A percentile compares a stretch with the other conserved stretches of the same genome.
Conservation (phyloP, 2,888 invertebrate species). For the Cybosia mesomella region DNA sequence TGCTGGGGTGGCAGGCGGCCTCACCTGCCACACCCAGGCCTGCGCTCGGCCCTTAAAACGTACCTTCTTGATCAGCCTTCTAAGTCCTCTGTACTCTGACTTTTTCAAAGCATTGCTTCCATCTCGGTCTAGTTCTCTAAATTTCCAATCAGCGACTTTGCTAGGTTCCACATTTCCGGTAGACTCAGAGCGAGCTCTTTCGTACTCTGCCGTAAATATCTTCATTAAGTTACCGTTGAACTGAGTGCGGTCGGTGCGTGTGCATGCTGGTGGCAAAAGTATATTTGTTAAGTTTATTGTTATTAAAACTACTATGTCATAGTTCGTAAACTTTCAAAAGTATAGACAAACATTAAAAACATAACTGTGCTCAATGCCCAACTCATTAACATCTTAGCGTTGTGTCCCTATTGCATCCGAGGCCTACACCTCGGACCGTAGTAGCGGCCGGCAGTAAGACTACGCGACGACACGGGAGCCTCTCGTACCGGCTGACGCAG, state of each 20-base stretch:
- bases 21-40: no score
- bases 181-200: slow-evolving; percentile 73
- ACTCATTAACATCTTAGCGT: no score
- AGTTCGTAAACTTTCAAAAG: no score
- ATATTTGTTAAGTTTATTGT: not conserved
- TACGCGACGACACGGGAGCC: no score
- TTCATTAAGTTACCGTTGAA: slow-evolving; percentile 95
- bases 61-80: slow-evolving; percentile 93
- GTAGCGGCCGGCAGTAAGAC: no score
- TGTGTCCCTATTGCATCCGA: no score
- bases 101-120: slow-evolving; percentile 92
- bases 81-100: slow-evolving; percentile 93
- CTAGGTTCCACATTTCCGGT: slow-evolving; percentile 74
- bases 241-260: slow-evolving; percentile 90
- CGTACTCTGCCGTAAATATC: slow-evolving; percentile 94
- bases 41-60: not conserved
- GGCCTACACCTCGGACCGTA: no score
- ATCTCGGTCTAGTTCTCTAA: slow-evolving; percentile 93
- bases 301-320: not conserved
- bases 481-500: no score
- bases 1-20: no score
- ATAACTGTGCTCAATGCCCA: no score
- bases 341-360: no score
- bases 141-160: slow-evolving; percentile 95
- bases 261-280: slow-evolving; percentile 86